Percentiles rank a stretch among this genome's conserved stretches.
Evolutionary conservation across 2,113 vertebrate species (phyloP).

Genomic region (Cavia porcellus): DNA sequence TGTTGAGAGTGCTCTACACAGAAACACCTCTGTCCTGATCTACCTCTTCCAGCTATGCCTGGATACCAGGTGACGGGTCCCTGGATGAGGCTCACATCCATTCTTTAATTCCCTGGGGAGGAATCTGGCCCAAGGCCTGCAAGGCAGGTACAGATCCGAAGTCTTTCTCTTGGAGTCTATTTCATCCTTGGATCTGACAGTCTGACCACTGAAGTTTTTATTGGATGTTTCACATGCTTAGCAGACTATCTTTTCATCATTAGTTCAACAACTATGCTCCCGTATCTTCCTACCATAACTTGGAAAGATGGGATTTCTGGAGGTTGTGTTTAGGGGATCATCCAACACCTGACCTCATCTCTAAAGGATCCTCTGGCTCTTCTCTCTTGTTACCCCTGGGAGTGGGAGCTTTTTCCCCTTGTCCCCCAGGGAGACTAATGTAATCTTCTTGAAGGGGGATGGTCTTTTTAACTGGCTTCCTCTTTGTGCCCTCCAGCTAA

Average conservation of each 20-base stretch:
- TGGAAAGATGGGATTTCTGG: background rate
- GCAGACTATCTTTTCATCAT: background rate
- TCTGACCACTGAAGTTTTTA: background rate
- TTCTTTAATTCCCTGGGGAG: rapidly evolving
- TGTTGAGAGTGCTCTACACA: background rate
- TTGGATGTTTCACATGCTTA: background rate
- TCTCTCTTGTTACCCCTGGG: background rate
- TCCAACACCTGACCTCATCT: no score
- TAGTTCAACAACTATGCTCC: background rate
- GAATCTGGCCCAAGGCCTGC: background rate
- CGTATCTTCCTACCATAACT: background rate
- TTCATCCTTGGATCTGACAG: background rate
- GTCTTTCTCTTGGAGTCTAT: background rate
- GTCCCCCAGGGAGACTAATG: background rate
- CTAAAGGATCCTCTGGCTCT: background rate
- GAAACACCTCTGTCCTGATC: background rate
- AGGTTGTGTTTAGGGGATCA: background rate
- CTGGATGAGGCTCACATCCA: background rate
- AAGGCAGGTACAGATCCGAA: background rate
- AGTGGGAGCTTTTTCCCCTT: background rate
- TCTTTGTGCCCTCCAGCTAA: background rate
- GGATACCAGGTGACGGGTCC: background rate
- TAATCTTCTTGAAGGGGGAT: background rate
- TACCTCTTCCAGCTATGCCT: background rate
- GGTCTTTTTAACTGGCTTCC: background rate